These are phyloP conservation scores for Nyctereutes procyonoides DNA, from an alignment of 2,113 vertebrate genomes.

Conservation along the genomic window DNA sequence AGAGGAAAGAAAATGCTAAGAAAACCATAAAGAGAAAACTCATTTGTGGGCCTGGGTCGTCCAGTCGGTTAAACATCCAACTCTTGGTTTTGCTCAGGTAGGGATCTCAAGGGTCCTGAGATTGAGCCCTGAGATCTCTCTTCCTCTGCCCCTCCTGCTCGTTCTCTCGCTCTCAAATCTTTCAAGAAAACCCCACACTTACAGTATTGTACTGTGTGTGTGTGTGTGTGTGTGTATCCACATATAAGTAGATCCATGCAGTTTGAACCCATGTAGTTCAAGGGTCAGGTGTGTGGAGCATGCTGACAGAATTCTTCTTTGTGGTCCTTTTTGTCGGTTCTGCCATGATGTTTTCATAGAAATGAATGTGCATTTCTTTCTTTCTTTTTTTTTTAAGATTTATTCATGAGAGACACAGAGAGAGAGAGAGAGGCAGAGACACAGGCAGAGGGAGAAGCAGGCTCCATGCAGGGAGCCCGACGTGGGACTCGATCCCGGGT, in stretches of 20 bases:
- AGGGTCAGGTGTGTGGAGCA: neutral
- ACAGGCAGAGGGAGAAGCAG: too few relatives aligned
- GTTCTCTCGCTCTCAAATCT: too few relatives aligned
- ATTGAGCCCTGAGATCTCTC: neutral
- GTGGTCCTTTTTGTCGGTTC: slow-evolving; percentile 14
- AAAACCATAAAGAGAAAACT: neutral
- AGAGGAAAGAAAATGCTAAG: neutral
- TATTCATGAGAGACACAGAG: too few relatives aligned
- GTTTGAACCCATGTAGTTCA: neutral
- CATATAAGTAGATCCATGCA: neutral
- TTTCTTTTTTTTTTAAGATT: too few relatives aligned
- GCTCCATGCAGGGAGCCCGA: too few relatives aligned
- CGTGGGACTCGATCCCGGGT: too few relatives aligned
- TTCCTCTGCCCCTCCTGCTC: neutral
- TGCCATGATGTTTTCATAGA: slow-evolving; percentile 14
- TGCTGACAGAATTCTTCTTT: neutral
- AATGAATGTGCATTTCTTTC: slow-evolving; percentile 40
- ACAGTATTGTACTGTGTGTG: too few relatives aligned
- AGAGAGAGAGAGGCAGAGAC: too few relatives aligned
- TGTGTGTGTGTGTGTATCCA: too few relatives aligned
- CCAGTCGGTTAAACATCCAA: neutral
- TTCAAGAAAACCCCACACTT: too few relatives aligned
- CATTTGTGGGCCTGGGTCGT: neutral
- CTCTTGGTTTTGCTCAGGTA: neutral
- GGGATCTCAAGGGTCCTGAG: neutral